Base-by-base conservation (phyloP, 1,140 invertebrate species). In the Drusus annulatus region DNA sequence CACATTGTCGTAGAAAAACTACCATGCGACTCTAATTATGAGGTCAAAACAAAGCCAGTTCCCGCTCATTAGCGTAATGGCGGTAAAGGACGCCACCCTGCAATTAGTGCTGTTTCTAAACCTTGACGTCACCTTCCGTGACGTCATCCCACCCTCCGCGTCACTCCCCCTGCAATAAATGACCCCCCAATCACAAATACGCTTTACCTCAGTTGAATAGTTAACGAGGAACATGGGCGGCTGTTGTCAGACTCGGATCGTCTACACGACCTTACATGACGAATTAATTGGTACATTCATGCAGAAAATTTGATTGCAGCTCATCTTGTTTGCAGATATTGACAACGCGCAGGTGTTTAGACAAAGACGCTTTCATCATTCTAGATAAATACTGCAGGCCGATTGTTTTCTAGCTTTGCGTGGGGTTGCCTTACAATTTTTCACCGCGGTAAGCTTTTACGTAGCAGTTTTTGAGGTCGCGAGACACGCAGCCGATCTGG, bases 11-110 rank as follows among this genome's bases (percentile, higher is more conserved):
- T 60, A 23, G 23, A 60, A 60, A 60, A 19, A 60, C 56, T 23
- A 60, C 56, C 19, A 23, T 6, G 17, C 56, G 19, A 23, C 23
- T 21, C 17, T 68, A 19, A 71, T 71, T 71, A 25, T 51, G 68
- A 50, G 15, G 68, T 71, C 68, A 21, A 71, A 71, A 71, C 63
- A 76, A 17, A 58, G 56, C 21, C n/a, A 21, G 31, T 25, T 63
- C 54, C 21, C 54, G 45, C 77, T 79, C 77, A 79, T 79, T 79
- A 79, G 77, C 54, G 63, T 79, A 79, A 79, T 79, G 65, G 77
- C 25, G 51, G 16, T 10, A 54, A 50, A 73, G 62, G 77, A 73
- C 77, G 25, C 68, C 68, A 54, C 77, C 60, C 28, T 79, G 77
- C 77, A 71, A 79, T 79, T 79, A 79, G 77, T 65, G 77, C 23